Base-by-base conservation (phyloP, 2,888 invertebrate species). In the Pollenia griseotomentosa region DNA sequence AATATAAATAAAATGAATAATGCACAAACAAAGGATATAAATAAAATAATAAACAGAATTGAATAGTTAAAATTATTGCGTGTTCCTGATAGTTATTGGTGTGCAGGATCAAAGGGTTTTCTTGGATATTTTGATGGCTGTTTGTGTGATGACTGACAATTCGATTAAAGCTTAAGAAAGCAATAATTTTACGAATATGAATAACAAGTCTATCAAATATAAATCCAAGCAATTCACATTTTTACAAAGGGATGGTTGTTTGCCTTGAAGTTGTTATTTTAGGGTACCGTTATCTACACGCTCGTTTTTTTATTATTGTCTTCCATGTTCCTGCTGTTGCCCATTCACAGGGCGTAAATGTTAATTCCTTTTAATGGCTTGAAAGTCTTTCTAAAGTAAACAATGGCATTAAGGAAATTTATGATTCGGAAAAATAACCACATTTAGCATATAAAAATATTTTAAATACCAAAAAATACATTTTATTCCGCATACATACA, bases 391-490 rank as follows among this genome's bases (percentile, higher is more conserved):
- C 73, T 33, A 70, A 84, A 74, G 78, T 81, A 87, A 84, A 87
- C 87, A 87, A 87, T 73, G 84, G 87, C 81, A 87, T 81, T 84
- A 87, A 78, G 75, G 57, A 87, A 81, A 84, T 87, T 84, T 81
- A 87, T 87, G 84, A 87, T 77, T 81, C 55, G 73, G 81, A 80
- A 83, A 86, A 81, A 55, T 66, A 81, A 84, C 87, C 87, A 73
- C 87, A 84, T 81, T 84, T 68, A 81, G 78, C 84, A 87, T 73
- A 78, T 81, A 68, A 74, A 87, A 84, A 81, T 84, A 78, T 81
- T 87, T 80, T 48, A 81, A 84, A 84, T 81, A 46, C 65, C 83
- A 81, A 75, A 74, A 70, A 81, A 44, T 51, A 73, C 4, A 40
- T 51, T 63, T 10, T 16, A 66, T 59, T 42, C 40, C 16, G 5